Percentiles rank a stretch among this genome's conserved stretches.
These are phyloP conservation scores for Tetragonisca angustula DNA, from an alignment of 2,888 invertebrate genomes.

Conservation along the genomic window DNA sequence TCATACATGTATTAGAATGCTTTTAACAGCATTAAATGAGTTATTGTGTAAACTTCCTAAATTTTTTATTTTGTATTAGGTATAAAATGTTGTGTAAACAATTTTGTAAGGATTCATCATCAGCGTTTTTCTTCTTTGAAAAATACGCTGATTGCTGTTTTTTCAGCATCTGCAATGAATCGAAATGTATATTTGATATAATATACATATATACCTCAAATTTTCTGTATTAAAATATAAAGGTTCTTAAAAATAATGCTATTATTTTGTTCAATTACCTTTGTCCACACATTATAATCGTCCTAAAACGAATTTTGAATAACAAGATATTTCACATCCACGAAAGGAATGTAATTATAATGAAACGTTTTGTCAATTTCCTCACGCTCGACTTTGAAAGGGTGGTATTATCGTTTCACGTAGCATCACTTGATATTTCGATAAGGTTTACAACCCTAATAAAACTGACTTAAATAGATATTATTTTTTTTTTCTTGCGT, in stretches of 20 bases:
- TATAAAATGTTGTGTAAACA: constrained; percentile 61
- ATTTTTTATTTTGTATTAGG: constrained; percentile 56
- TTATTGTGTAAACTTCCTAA: constrained; percentile 56
- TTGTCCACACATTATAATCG: constrained; percentile 36
- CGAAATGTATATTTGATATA: constrained; percentile 13
- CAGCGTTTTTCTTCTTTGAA: constrained; percentile 69
- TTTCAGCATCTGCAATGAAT: constrained; percentile 78
- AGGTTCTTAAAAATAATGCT: constrained; percentile 53
- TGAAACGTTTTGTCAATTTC: constrained; percentile 42
- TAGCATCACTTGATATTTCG: constrained; percentile 22
- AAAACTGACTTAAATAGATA: constrained; percentile 16
- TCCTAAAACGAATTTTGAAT: constrained; percentile 31
- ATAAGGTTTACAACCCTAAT: constrained; percentile 24
- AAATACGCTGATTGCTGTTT: constrained; percentile 71
- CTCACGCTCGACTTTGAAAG: constrained; percentile 30
- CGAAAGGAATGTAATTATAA: constrained; percentile 42
- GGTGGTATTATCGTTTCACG: constrained; percentile 28
- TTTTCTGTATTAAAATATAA: neutral
- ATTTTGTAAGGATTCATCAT: constrained; percentile 67
- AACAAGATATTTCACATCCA: constrained; percentile 36
- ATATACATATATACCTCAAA: neutral
- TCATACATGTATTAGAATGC: constrained; percentile 42
- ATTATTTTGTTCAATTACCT: constrained; percentile 52
- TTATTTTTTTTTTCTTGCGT: neutral
- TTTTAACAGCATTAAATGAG: constrained; percentile 17